These are phyloP conservation scores for Lagodon rhomboides DNA, from an alignment of 2,797 vertebrate genomes.

Conservation along the genomic window DNA sequence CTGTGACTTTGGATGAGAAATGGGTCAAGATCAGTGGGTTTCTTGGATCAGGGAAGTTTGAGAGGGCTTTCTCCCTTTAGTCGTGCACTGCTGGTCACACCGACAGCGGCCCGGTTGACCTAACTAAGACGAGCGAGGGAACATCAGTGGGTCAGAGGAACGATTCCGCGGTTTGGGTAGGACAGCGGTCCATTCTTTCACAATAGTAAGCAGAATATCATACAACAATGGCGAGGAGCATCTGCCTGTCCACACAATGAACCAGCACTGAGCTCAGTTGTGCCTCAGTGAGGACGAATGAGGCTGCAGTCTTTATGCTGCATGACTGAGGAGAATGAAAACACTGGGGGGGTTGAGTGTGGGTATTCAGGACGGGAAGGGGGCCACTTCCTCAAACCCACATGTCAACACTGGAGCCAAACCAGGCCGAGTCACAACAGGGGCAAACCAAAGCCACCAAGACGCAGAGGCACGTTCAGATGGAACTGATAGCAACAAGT, in stretches of 20 bases:
- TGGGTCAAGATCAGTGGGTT: conserved; percentile 63
- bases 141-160: conserved; percentile 16
- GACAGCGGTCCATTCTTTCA: too few relatives aligned
- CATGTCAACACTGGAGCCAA: conserved; percentile 63
- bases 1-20: conserved; percentile 72
- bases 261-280: conserved; percentile 58
- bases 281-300: conserved; percentile 63
- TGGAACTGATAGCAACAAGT: conserved; percentile 37
- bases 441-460: conserved; percentile 16
- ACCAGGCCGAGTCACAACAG: conserved; percentile 49
- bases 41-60: conserved; percentile 58
- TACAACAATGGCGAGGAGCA: conserved; percentile 28
- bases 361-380: conserved; percentile 49
- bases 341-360: conserved; percentile 58
- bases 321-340: conserved; percentile 77
- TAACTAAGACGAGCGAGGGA: conserved; percentile 21
- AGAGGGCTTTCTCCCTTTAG: conserved; percentile 56
- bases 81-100: conserved; percentile 59
- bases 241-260: conserved; percentile 57
- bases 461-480: conserved; percentile 21
- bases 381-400: conserved; percentile 67
- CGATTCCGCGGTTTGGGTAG: too few relatives aligned
- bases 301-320: conserved; percentile 67
- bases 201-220: conserved; percentile 6
- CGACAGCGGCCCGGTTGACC: conserved; percentile 57